Base-by-base conservation (phyloP, 2,888 invertebrate genomes). In the Apoda limacodes region DNA sequence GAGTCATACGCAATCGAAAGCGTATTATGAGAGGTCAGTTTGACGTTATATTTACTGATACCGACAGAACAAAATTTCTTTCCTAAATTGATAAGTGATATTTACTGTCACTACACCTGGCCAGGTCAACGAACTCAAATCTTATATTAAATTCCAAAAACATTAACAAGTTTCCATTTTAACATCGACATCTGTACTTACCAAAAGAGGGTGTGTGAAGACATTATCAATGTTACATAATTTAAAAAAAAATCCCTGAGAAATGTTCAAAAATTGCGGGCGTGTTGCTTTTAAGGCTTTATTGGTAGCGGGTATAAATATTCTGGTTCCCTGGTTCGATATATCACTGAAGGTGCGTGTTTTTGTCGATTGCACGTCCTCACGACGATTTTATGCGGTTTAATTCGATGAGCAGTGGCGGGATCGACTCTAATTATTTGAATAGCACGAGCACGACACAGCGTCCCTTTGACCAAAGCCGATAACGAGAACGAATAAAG, bases 341-440 rank as follows among this genome's bases (percentile, higher is more conserved):
- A 66, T 60, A 62, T 61, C 58, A 57, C 51, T 50, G 53, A 43
- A 55, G 52, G 49, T 49, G 48, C 45, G 45, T 37, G 60, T 70
- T 71, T 70, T 71, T 69, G 65, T 55, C 36, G 48, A 43, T 37
- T 39, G 47, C 52, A 46, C n/a, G 52, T 54, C 47, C 48, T 46
- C 52, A 42, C 48, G 51, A 54, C 58, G 59, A 66, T 66, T 72
- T 71, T 65, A 71, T 72, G 72, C 60, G 60, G 69, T 67, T 71
- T 70, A 69, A 74, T 74, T 69, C 64, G 64, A 64, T 60, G 52
- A 51, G 54, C 57, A 55, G 58, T 62, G 62, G 65, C 60, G 55
- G 60, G 60, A 68, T 66, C 58, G 66, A 51, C 52, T 62, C 72
- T 75, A 72, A 76, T 76, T 76, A 75, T 75, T 76, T 70, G 75